Percentiles rank a stretch among this genome's conserved stretches.
Conservation (phyloP, 2,113 vertebrate genomes). For the Dascyllus trimaculatus region DNA sequence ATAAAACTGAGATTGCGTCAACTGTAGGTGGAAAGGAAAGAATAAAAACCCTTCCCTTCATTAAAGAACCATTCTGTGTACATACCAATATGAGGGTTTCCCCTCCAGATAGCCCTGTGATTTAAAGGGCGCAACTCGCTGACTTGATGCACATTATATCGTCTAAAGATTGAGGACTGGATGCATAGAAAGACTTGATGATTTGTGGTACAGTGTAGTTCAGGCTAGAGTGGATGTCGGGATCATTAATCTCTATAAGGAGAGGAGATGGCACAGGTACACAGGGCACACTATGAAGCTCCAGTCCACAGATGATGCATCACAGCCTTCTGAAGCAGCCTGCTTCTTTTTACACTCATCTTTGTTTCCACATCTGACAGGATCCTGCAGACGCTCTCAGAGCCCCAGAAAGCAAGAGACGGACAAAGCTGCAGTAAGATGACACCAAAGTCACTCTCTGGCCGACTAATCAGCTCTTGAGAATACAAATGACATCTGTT, state of each 20-base stretch:
- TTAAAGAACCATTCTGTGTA: background rate
- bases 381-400: constrained; percentile 21
- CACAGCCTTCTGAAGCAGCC: background rate
- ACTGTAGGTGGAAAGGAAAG: background rate
- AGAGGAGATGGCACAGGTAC: constrained; percentile 24
- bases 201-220: constrained; percentile 20
- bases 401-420: constrained; percentile 14
- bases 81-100: background rate
- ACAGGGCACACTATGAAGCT: constrained; percentile 31
- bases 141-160: constrained; percentile 20
- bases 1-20: background rate
- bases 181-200: constrained; percentile 24
- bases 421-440: background rate
- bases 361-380: constrained; percentile 40
- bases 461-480: constrained; percentile 9
- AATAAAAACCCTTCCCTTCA: background rate
- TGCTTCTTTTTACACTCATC: constrained; percentile 16
- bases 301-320: constrained; percentile 41
- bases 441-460: constrained; percentile 32
- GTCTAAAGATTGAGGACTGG: constrained; percentile 34
- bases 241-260: constrained; percentile 68
- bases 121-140: constrained; percentile 33
- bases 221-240: constrained; percentile 11
- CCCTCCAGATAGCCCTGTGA: background rate
- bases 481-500: constrained; percentile 16